Evolutionary conservation across 2,113 vertebrate species (phyloP).

Genomic region (Physeter macrocephalus): DNA sequence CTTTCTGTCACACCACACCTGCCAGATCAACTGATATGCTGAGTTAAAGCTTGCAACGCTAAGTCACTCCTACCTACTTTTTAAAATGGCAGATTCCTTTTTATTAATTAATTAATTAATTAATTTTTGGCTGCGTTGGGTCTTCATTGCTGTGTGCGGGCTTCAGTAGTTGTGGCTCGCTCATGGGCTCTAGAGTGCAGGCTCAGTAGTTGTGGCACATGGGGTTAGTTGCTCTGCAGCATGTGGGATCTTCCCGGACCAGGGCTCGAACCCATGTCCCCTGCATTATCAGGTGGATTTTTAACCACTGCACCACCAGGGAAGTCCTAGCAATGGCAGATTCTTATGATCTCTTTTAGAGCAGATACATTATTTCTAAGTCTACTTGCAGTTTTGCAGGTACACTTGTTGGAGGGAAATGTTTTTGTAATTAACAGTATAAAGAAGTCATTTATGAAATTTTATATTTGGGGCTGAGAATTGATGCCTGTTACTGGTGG

Average conservation of each 20-base stretch:
- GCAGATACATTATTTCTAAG: neutral
- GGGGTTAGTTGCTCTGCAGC: no score
- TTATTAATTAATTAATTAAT: no score
- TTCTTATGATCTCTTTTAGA: neutral
- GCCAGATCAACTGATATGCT: neutral
- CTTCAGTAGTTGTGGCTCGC: no score
- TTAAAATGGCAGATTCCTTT: neutral
- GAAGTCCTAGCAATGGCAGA: no score
- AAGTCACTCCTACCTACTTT: neutral
- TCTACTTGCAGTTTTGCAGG: neutral
- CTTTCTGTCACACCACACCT: neutral
- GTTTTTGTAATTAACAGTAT: neutral
- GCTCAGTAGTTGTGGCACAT: no score
- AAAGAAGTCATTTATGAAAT: slow-evolving; percentile 1
- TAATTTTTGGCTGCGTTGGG: no score
- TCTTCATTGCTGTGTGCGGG: no score
- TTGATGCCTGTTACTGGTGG: neutral
- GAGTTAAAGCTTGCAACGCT: neutral
- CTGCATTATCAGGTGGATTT: no score
- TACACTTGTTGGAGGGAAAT: neutral
- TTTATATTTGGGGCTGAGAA: neutral
- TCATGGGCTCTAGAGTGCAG: no score
- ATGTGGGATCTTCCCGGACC: no score
- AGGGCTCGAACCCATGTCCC: no score
- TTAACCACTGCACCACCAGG: no score